These are phyloP conservation scores for Limonius californicus DNA, from an alignment of 1,140 invertebrate species.

Conservation along the genomic window DNA sequence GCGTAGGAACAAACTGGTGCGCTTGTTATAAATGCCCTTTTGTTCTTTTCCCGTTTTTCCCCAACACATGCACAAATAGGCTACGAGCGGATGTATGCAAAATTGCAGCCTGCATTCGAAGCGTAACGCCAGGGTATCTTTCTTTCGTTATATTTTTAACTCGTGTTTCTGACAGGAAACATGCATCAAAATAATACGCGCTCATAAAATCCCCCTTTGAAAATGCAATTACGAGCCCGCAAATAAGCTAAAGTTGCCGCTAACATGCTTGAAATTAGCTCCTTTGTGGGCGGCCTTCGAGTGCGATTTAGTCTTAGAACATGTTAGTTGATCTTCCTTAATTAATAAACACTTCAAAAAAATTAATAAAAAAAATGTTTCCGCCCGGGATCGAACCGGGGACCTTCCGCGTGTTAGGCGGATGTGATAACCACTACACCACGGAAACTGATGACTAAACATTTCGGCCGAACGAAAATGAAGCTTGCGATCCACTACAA, in stretches of 20 bases:
- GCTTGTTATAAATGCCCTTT: neutral
- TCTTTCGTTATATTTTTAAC: conserved; percentile 7
- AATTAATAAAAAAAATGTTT: conserved; percentile 43
- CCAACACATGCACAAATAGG: neutral
- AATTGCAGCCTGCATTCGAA: neutral
- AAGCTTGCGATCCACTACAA: no score
- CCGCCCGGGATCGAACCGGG: conserved; percentile 60
- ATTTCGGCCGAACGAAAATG: no score
- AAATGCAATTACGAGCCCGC: neutral
- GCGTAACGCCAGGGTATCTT: neutral
- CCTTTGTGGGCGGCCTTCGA: neutral
- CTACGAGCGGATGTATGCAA: neutral
- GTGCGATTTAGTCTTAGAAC: no score
- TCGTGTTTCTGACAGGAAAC: neutral
- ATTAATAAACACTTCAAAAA: no score
- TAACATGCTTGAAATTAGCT: neutral
- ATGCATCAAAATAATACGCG: neutral
- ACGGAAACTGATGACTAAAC: conserved; percentile 46
- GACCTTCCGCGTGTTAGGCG: conserved; percentile 61
- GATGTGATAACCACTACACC: conserved; percentile 59
- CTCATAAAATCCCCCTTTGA: neutral
- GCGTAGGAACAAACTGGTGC: neutral
- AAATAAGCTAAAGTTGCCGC: neutral
- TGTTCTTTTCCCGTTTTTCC: neutral
- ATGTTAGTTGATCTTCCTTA: no score